A percentile compares a stretch with the other conserved stretches of the same genome.
Evolutionary conservation across 2,888 invertebrate species (phyloP).

Genomic region (Lasioglossum villosulum): DNA sequence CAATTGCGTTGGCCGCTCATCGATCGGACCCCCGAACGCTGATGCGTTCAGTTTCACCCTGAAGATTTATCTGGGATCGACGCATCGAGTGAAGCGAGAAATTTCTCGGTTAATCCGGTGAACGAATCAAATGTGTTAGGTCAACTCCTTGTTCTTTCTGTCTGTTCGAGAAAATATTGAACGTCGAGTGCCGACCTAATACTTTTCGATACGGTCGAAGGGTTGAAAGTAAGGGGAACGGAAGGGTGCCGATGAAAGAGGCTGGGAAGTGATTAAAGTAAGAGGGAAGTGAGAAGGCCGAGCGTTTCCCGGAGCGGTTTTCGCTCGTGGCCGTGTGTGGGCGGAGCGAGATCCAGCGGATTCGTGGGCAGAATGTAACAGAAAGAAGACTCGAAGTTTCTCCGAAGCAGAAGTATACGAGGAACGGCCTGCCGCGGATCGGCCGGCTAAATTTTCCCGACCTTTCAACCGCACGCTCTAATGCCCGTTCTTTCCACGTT

Average conservation of each 20-base stretch:
- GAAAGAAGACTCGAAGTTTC: not conserved
- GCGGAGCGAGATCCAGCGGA: constrained; percentile 12
- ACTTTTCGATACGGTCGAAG: not conserved
- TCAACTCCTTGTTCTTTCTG: not conserved
- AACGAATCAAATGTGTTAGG: not conserved
- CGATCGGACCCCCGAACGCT: not conserved
- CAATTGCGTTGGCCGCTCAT: constrained; percentile 14
- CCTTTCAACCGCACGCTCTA: not conserved
- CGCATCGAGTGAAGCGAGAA: not conserved
- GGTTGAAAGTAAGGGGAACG: not conserved
- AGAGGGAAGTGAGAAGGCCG: constrained; percentile 8
- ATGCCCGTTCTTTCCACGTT: not conserved
- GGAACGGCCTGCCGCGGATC: not conserved
- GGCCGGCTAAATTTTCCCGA: constrained; percentile 15
- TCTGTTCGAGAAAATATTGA: not conserved
- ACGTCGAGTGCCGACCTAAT: not conserved
- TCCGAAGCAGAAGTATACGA: not conserved
- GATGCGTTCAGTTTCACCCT: not conserved
- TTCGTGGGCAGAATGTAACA: constrained; percentile 5
- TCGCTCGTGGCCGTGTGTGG: constrained; percentile 18
- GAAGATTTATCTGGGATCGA: not conserved
- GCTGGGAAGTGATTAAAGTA: constrained; percentile 24
- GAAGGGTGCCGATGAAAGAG: not conserved
- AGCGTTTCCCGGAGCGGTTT: constrained; percentile 32
- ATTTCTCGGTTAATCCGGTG: not conserved